Evolutionary conservation across 2,888 invertebrate species (phyloP).

Genomic region (Scelioninae gen. 1): DNA sequence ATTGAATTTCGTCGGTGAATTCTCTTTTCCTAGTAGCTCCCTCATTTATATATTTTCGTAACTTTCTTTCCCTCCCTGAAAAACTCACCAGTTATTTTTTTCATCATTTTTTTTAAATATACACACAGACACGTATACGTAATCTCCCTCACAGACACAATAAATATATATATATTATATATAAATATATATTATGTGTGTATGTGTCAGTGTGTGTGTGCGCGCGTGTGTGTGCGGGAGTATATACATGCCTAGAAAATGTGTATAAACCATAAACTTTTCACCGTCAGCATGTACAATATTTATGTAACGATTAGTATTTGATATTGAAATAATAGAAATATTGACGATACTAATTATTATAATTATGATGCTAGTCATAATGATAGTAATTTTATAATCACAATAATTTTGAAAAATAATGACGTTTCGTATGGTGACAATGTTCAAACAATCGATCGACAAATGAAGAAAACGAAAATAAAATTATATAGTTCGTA

Average conservation of each 20-base stretch:
- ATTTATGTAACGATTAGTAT: constrained; percentile 76
- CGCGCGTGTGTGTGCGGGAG: constrained; percentile 75
- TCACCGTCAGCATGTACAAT: constrained; percentile 82
- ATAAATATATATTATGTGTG: constrained; percentile 71
- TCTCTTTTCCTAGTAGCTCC: constrained; percentile 74
- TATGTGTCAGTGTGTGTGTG: constrained; percentile 70
- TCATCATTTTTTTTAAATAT: constrained; percentile 70
- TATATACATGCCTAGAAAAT: constrained; percentile 83
- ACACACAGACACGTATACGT: constrained; percentile 72
- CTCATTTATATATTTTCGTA: constrained; percentile 73
- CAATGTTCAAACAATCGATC: constrained; percentile 77
- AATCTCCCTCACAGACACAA: constrained; percentile 71
- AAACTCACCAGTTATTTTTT: constrained; percentile 72
- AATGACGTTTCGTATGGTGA: constrained; percentile 77
- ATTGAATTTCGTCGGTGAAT: constrained; percentile 82
- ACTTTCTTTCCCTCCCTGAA: constrained; percentile 75
- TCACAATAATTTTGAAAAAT: constrained; percentile 82
- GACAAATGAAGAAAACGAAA: constrained; percentile 71
- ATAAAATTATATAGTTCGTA: constrained; percentile 79
- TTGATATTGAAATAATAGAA: constrained; percentile 78
- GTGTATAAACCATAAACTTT: constrained; percentile 83
- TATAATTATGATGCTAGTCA: constrained; percentile 81
- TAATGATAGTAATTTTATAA: constrained; percentile 82
- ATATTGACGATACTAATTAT: constrained; percentile 79
- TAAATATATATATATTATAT: constrained; percentile 71